These are phyloP conservation scores for Linepithema humile DNA, from an alignment of 1,140 invertebrate genomes.

Conservation along the genomic window DNA sequence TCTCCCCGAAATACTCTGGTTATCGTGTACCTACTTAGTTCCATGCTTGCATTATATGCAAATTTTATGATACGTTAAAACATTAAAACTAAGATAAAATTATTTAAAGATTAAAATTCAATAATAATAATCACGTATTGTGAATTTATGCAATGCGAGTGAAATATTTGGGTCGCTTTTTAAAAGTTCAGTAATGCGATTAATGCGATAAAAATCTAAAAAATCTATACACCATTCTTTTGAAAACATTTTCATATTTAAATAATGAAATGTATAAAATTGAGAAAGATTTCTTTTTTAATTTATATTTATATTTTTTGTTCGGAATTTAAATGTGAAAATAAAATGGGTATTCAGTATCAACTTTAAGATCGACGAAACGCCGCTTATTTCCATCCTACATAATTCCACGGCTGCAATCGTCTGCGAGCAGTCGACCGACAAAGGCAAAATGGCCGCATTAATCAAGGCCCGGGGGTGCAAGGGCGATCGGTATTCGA, in stretches of 20 bases:
- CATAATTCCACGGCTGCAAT: slow-evolving; percentile 11
- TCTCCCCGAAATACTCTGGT: neutral
- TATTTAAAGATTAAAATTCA: no score
- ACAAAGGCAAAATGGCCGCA: slow-evolving; percentile 18
- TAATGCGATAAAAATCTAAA: no score
- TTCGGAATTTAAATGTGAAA: neutral
- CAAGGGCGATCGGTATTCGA: slow-evolving; percentile 41
- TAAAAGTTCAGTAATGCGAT: no score
- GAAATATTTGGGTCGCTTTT: no score
- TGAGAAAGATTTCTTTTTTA: neutral
- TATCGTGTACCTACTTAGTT: neutral
- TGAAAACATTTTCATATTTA: no score
- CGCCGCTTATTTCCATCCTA: neutral
- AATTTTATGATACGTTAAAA: neutral
- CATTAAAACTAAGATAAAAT: neutral
- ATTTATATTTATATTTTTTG: neutral
- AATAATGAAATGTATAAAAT: neutral
- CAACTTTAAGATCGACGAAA: slow-evolving; percentile 3
- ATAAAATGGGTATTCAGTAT: neutral
- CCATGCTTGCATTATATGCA: neutral
- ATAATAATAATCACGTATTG: no score
- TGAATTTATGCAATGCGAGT: no score
- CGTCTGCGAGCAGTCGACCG: neutral
- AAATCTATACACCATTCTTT: no score
- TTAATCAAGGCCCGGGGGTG: slow-evolving; percentile 29